Percentiles rank a stretch among this genome's conserved stretches.
phyloP scores from a whole-genome alignment of 2,888 invertebrate genomes.

The Dimorphilus gyrociliatus region DNA sequence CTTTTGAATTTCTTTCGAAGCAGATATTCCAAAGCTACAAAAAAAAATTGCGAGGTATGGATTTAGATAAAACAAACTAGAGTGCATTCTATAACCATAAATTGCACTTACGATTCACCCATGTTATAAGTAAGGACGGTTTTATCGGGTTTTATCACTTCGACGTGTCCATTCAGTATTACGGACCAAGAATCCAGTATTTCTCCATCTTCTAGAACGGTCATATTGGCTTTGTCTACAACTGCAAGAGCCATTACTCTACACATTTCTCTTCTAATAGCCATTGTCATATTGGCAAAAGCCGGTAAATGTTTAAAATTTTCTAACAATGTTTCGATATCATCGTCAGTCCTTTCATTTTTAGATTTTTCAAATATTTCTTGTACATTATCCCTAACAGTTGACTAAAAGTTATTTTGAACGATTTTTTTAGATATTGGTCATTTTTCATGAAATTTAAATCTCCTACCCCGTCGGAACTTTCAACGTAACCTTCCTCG shows the following conservation, averaged over 20 bases:
- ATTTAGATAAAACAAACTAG: no score
- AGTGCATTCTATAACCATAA: no score
- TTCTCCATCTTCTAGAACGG: slow-evolving; percentile 97
- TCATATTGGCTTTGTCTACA: slow-evolving; percentile 86
- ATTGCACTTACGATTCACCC: slow-evolving; percentile 65
- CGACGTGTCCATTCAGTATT: slow-evolving; percentile 89
- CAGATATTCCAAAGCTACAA: slow-evolving; percentile 79
- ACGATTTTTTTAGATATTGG: no score
- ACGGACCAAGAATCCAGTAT: slow-evolving; percentile 98
- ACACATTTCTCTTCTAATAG: slow-evolving; percentile 80
- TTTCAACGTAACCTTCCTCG: slow-evolving; percentile 10
- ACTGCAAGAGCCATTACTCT: slow-evolving; percentile 86
- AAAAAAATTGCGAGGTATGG: no score
- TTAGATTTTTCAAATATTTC: slow-evolving; percentile 97
- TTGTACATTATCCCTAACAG: slow-evolving; percentile 72
- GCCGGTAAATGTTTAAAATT: slow-evolving; percentile 88
- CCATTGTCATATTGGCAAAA: slow-evolving; percentile 90
- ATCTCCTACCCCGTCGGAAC: no score
- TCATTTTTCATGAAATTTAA: no score
- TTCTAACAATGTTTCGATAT: slow-evolving; percentile 82
- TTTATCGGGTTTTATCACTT: slow-evolving; percentile 60
- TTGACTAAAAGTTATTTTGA: no score
- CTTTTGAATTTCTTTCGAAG: slow-evolving; percentile 83
- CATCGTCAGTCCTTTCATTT: slow-evolving; percentile 79
- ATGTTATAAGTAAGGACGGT: slow-evolving; percentile 66